Percentiles rank a stretch among this genome's conserved stretches.
phyloP scores from a whole-genome alignment of 2,797 vertebrate species.

The Rhynchonycteris naso region DNA sequence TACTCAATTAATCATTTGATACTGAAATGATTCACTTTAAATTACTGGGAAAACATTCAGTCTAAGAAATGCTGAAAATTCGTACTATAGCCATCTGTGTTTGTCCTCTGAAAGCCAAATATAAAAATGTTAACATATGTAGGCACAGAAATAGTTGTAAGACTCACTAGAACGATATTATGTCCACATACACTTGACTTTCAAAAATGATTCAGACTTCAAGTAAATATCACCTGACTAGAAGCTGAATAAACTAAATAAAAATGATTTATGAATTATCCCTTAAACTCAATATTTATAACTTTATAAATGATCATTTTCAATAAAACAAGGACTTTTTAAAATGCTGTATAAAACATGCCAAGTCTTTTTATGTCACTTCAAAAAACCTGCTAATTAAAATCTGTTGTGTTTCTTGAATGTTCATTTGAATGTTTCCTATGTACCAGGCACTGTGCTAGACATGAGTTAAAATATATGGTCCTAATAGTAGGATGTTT shows the following conservation, averaged over 20 bases:
- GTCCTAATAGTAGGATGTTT: neutral
- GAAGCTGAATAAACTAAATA: slow-evolving; percentile 44
- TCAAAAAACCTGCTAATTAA: neutral
- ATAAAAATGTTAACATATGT: slow-evolving; percentile 85
- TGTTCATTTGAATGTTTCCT: neutral
- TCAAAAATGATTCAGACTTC: slow-evolving; percentile 66
- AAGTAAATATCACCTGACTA: slow-evolving; percentile 43
- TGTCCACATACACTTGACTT: slow-evolving; percentile 72
- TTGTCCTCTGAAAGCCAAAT: slow-evolving; percentile 80
- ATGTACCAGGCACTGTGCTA: neutral
- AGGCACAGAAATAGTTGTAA: slow-evolving; percentile 78
- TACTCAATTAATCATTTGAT: slow-evolving; percentile 57
- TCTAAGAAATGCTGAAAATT: slow-evolving; percentile 78
- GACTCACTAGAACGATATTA: slow-evolving; percentile 68
- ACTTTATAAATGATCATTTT: slow-evolving; percentile 16
- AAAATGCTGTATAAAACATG: neutral
- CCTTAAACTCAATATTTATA: slow-evolving; percentile 43
- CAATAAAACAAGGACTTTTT: slow-evolving; percentile 27
- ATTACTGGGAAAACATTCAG: slow-evolving; percentile 73
- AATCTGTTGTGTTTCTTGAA: slow-evolving; percentile 1
- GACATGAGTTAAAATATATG: neutral
- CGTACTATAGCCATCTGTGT: slow-evolving; percentile 81
- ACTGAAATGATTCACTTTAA: slow-evolving; percentile 73
- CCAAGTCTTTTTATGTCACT: neutral
- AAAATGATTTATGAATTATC: slow-evolving; percentile 43